Percentiles rank a stretch among this genome's conserved stretches.
Evolutionary conservation across 2,888 invertebrate species (phyloP).

Genomic region (Syritta pipiens): DNA sequence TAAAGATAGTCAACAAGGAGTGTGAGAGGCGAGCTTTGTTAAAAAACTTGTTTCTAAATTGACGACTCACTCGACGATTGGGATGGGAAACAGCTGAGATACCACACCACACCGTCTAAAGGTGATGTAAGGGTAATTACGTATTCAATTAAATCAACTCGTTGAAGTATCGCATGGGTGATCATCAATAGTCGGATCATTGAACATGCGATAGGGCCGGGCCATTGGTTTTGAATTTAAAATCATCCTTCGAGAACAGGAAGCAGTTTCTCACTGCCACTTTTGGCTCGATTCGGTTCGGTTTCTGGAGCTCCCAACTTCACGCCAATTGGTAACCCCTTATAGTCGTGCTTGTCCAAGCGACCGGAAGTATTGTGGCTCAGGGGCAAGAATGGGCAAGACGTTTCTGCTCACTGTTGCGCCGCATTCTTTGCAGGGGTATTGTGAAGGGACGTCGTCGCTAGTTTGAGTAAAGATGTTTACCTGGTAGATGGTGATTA

Average conservation of each 20-base stretch:
- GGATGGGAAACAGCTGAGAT: too few relatives aligned
- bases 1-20: slow-evolving; percentile 10
- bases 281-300: slow-evolving; percentile 32
- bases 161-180: slow-evolving; percentile 35
- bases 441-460: slow-evolving; percentile 19
- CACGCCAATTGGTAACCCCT: slow-evolving; percentile 3
- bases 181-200: slow-evolving; percentile 41
- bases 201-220: slow-evolving; percentile 45
- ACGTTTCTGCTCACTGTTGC: slow-evolving; percentile 11
- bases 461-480: slow-evolving; percentile 38
- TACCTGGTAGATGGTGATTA: slow-evolving; percentile 39
- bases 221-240: slow-evolving; percentile 48
- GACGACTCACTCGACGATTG: not conserved
- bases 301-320: not conserved
- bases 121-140: not conserved
- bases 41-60: not conserved
- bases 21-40: not conserved
- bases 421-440: slow-evolving; percentile 23
- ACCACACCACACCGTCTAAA: too few relatives aligned
- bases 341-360: not conserved
- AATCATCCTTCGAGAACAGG: slow-evolving; percentile 39
- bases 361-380: slow-evolving; percentile 45
- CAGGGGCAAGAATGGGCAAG: not conserved
- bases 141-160: not conserved
- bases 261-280: slow-evolving; percentile 45